Base-by-base conservation (phyloP, 2,113 vertebrate species). In the Tragelaphus imberbis region DNA sequence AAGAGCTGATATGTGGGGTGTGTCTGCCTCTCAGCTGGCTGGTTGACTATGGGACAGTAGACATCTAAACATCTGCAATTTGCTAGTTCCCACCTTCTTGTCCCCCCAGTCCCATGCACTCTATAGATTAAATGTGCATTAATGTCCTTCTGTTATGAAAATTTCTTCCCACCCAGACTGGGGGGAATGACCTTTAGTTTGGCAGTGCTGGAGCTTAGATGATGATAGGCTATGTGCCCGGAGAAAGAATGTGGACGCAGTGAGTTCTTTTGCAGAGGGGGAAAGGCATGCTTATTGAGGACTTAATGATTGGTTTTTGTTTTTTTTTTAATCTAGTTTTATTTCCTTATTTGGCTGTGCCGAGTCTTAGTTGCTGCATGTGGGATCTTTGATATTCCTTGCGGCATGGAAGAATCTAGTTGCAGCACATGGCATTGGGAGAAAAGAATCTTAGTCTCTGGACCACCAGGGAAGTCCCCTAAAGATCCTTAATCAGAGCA, bases 401-500 rank as follows among this genome's bases (percentile, higher is more conserved):
- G 71, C 0, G 1, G 71, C 36, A 77, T 77, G 40, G 23, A 77
- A 44, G 36, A 44, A 77, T 77, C 71, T 77, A 44, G 23, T 77
- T 40, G 23, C 7, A 0, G 71, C 71, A 14, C 27, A 12, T 44
- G 40, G 40, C 71, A 44, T 77, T 25, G 12, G 71, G 23, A 44
- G 71, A 77, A 44, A 27, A 77, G 40, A 44, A 23, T 44, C 36
- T 77, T 77, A 27, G 23, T 44, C 40, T 44, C 71, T 77, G 71
- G 40, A 44, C 71, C 15, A 77, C 71, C 36, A 44, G 36, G 23
- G 11, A 77, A 77, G 40, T 77, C 71, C 71, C 9, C 2, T 79
- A 40, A n/a, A 51, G 40, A 44, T 55, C 23, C 21, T 95, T 97
- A 96, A 44, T 90, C 36, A 92, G 30, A 96, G 77, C 13, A 95